Conservation (phyloP, 2,888 invertebrate genomes). For the Thera britannica region DNA sequence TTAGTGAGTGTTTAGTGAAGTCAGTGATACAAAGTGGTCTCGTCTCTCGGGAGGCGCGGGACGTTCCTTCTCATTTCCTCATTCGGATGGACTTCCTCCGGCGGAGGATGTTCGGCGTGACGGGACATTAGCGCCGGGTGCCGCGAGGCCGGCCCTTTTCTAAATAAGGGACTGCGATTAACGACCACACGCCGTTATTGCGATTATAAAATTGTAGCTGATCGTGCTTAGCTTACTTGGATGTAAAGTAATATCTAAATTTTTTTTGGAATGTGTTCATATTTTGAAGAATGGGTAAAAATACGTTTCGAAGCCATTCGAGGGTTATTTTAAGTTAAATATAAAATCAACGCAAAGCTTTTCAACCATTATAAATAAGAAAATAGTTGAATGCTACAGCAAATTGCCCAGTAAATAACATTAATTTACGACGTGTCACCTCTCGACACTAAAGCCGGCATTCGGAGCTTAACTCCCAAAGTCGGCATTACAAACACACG, state of each 20-base stretch:
- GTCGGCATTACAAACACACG: conserved; percentile 16
- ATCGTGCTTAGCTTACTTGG: not conserved
- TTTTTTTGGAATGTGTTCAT: too few species aligned
- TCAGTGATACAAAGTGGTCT: not conserved
- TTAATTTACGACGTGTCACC: conserved; percentile 14
- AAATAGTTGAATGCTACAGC: conserved; percentile 9
- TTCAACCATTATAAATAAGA: not conserved
- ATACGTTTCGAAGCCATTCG: too few species aligned
- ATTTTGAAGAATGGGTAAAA: too few species aligned
- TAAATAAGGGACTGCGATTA: not conserved
- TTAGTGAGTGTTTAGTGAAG: not conserved
- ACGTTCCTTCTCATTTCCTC: conserved; percentile 16
- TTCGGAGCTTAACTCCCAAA: conserved; percentile 1
- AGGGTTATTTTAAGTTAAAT: too few species aligned
- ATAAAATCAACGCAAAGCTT: too few species aligned
- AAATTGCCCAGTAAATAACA: conserved; percentile 14
- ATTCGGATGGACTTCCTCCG: conserved; percentile 11
- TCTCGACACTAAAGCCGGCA: conserved; percentile 5
- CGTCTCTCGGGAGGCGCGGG: too few species aligned
- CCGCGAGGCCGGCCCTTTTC: not conserved
- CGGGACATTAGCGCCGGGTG: not conserved
- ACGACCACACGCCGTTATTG: not conserved
- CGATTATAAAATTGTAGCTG: not conserved
- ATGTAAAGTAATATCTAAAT: too few species aligned
- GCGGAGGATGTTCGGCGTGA: not conserved